These are phyloP conservation scores for Mobula birostris DNA, from an alignment of 2,113 vertebrate species.

Conservation along the genomic window DNA sequence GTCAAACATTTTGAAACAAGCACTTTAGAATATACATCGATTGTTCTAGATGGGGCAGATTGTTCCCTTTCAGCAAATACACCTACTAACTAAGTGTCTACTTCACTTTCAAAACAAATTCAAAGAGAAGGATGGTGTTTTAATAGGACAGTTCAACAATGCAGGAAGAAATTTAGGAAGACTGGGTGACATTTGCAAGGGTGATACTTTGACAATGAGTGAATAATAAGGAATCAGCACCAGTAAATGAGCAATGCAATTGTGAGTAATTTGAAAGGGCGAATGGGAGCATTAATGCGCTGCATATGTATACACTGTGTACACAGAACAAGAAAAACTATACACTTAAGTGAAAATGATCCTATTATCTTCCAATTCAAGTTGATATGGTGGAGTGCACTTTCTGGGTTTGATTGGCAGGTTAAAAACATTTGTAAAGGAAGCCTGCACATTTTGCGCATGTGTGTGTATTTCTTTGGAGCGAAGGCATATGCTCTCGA, in stretches of 20 bases:
- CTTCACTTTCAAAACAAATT: not conserved
- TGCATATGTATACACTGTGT: conserved; percentile 9
- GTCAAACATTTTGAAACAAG: not conserved
- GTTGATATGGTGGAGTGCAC: not conserved
- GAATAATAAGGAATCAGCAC: conserved; percentile 25
- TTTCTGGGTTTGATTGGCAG: conserved; percentile 11
- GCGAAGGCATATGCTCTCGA: not conserved
- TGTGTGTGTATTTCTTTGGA: not conserved
- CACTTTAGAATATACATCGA: not conserved
- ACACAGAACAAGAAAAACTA: not conserved
- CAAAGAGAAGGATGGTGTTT: not conserved
- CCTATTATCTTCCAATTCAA: conserved; percentile 30
- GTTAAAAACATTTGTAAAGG: conserved; percentile 6
- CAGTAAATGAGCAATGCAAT: conserved; percentile 26
- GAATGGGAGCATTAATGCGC: conserved; percentile 6
- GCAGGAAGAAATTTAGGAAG: not conserved
- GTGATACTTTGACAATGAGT: conserved; percentile 24
- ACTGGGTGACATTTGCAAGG: conserved; percentile 25
- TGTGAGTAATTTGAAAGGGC: conserved; percentile 25
- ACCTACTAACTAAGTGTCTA: not conserved
- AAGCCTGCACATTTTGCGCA: not conserved
- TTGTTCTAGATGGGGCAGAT: not conserved
- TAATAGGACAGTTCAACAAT: conserved; percentile 34
- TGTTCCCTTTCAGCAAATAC: conserved; percentile 29
- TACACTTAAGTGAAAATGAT: conserved; percentile 36